These are phyloP conservation scores for Lepus timidus DNA, from an alignment of 2,113 vertebrate species.

Conservation along the genomic window DNA sequence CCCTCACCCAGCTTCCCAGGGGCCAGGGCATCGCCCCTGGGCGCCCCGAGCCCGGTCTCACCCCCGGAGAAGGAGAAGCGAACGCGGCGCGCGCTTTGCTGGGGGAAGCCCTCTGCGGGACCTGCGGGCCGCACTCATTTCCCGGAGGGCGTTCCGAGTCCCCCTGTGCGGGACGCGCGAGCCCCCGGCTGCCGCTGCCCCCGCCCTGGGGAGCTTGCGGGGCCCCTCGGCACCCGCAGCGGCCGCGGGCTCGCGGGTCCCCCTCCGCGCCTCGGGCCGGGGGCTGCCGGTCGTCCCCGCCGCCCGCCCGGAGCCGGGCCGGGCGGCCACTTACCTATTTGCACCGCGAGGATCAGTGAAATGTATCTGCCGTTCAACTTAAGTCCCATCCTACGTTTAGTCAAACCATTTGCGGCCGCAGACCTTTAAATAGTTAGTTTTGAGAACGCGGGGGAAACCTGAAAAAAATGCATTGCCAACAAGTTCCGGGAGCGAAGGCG, in stretches of 20 bases:
- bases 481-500: constrained; percentile 89
- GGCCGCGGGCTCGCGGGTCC: neutral
- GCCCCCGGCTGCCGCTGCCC: neutral
- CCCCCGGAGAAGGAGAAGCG: constrained; percentile 50
- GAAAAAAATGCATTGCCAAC: constrained; percentile 92
- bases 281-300: neutral
- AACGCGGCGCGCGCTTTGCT: constrained; percentile 56
- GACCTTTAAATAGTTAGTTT: constrained; percentile 92
- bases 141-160: constrained; percentile 24
- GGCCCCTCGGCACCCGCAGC: neutral
- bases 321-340: constrained; percentile 93
- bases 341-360: constrained; percentile 95
- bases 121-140: neutral
- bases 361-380: constrained; percentile 96
- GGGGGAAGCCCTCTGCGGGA: neutral
- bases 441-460: constrained; percentile 90
- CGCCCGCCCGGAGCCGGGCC: neutral
- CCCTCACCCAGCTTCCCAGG: constrained; percentile 51
- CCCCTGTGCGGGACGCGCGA: neutral
- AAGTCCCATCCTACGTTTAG: constrained; percentile 98
- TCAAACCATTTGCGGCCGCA: constrained; percentile 95
- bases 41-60: neutral
- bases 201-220: neutral
- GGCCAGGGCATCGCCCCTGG: constrained; percentile 15
- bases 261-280: neutral